phyloP scores from a whole-genome alignment of 1,140 invertebrate genomes.

The Sipha flava region DNA sequence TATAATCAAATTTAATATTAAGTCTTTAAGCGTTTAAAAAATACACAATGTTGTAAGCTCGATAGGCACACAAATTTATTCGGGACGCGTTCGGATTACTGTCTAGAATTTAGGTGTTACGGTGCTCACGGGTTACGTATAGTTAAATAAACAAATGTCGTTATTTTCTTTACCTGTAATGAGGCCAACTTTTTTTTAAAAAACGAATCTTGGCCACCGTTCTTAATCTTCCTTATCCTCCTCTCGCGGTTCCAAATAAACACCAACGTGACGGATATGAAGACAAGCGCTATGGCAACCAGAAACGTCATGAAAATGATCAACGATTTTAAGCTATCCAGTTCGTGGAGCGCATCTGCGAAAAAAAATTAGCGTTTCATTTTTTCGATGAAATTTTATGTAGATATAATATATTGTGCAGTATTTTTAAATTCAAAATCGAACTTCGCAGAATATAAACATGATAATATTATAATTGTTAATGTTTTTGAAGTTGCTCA shows the following conservation, averaged over 20 bases:
- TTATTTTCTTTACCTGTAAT: neutral
- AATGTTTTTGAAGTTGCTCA: neutral
- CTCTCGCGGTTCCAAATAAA: slow-evolving; percentile 5
- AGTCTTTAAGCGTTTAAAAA: too few species aligned
- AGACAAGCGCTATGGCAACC: neutral
- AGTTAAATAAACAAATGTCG: too few species aligned
- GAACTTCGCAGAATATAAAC: too few species aligned
- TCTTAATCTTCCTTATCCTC: neutral
- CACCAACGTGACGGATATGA: slow-evolving; percentile 7
- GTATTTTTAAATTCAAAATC: neutral
- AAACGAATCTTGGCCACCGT: neutral
- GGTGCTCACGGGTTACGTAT: too few species aligned
- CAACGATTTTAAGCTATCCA: neutral
- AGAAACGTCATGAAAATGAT: neutral
- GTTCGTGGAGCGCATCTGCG: neutral
- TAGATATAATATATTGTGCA: too few species aligned
- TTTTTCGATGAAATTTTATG: too few species aligned
- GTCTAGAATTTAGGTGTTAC: too few species aligned
- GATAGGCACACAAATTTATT: too few species aligned
- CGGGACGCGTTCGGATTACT: too few species aligned
- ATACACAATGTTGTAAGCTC: too few species aligned
- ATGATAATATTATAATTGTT: neutral
- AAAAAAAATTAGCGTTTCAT: neutral
- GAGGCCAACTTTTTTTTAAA: slow-evolving; percentile 25
- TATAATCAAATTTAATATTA: too few species aligned